Evolutionary conservation across 53 echinoderm and acorn worm genomes (phyloP), one percentile per base, ranked within the genome.

Genomic region (Patiria pectinifera): DNA sequence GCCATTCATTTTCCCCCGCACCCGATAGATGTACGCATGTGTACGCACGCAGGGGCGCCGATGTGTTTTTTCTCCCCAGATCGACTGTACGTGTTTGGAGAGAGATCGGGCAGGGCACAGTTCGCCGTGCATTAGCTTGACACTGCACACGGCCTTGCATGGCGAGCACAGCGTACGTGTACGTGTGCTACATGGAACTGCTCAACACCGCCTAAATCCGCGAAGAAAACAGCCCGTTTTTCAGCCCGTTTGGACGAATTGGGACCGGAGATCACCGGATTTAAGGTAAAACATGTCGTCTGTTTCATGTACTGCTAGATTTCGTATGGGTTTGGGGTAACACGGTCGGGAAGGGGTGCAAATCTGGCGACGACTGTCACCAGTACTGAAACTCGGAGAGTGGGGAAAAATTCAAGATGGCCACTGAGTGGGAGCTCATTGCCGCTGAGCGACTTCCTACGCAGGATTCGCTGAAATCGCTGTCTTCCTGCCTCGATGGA

Each of bases 1-100:
- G 96, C 94, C 92, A 94, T 96, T 96, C 96, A 96, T 94, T 93
- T 6, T 91, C 94, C 92, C 76, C 25, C 48, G 86, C 80, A 86
- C 86, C 53, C 23, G 26, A 62, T 48, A 78, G 78, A 80, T 62
- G 86, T 46, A 80, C 78, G 86, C n/a, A 87, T 61, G 45, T 46
- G 82, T 58, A 59, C 21, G 5, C 53, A 53, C 53, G 82, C 23
- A 74, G 74, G 74, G 69, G 85, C 66, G 19, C 15, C 48, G 87
- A 87, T 87, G 78, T 87, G 87, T 87, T 87, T 87, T 87, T 87
- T 76, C 53, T 66, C 66, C 66, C 66, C 87, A 87, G 87, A 48
- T 76, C 78, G 87, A 76, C 87, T 87, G 58, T 61, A 77, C 76
- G 49, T 48, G 47, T 86, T 58, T 58, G 6, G 58, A 71, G 74